Conservation (phyloP, 2,797 vertebrate species). For the Melanotaenia parkinsoni region DNA sequence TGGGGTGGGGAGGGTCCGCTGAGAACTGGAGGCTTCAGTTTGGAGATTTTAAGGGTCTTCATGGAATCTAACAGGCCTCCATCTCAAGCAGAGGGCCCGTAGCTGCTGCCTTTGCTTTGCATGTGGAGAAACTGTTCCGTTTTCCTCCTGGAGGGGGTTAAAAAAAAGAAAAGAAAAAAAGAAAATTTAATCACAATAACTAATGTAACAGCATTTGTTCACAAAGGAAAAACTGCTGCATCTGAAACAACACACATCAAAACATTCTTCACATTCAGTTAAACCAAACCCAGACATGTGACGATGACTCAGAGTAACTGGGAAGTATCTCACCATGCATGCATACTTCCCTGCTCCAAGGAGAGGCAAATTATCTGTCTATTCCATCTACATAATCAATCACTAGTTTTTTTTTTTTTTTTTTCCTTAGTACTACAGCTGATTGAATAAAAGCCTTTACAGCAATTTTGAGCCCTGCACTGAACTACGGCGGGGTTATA, state of each 20-base stretch:
- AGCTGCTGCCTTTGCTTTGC: slow-evolving; percentile 96
- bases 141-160: slow-evolving; percentile 89
- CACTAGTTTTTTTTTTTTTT: slow-evolving; percentile 6
- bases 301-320: slow-evolving; percentile 56
- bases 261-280: slow-evolving; percentile 33
- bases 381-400: slow-evolving; percentile 38
- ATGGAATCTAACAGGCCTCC: slow-evolving; percentile 96
- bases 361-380: slow-evolving; percentile 31
- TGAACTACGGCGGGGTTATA: slow-evolving; percentile 66
- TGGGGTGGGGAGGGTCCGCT: slow-evolving; percentile 75
- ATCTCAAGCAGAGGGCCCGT: slow-evolving; percentile 96
- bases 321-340: slow-evolving; percentile 41
- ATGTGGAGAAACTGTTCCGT: slow-evolving; percentile 92
- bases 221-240: slow-evolving; percentile 11
- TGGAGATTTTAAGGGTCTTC: slow-evolving; percentile 82
- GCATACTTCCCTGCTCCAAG: slow-evolving; percentile 11
- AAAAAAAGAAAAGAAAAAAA: neutral
- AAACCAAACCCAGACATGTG: slow-evolving; percentile 39
- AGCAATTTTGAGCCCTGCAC: slow-evolving; percentile 30
- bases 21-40: slow-evolving; percentile 82
- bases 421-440: slow-evolving; percentile 18
- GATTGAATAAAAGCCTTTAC: slow-evolving; percentile 49
- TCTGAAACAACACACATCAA: slow-evolving; percentile 13
- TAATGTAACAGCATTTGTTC: slow-evolving; percentile 20
- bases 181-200: slow-evolving; percentile 9